These are phyloP conservation scores for Falco rusticolus DNA, from an alignment of 2,797 vertebrate species.

Conservation along the genomic window DNA sequence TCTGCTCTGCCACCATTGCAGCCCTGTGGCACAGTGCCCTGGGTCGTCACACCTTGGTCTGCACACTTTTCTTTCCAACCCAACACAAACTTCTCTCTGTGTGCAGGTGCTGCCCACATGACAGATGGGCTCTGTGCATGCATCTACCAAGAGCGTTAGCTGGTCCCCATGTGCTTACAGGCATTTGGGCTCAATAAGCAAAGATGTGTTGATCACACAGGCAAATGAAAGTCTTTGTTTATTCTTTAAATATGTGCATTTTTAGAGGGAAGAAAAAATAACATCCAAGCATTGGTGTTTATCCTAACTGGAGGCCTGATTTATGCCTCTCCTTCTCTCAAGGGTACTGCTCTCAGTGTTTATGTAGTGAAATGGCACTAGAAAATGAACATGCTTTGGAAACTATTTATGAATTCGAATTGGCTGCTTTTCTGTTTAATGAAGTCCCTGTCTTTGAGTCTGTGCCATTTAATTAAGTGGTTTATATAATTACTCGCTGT, in stretches of 20 bases:
- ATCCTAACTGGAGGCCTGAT: neutral
- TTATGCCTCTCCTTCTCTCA: neutral
- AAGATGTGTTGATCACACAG: neutral
- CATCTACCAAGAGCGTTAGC: accelerated
- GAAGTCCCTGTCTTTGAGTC: constrained; percentile 46
- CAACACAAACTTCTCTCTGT: accelerated
- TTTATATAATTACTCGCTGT: constrained; percentile 51
- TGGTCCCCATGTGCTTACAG: neutral
- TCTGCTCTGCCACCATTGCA: neutral
- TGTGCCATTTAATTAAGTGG: constrained; percentile 48
- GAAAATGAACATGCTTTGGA: neutral
- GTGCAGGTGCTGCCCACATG: neutral
- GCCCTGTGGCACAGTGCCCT: accelerated
- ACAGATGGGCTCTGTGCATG: neutral
- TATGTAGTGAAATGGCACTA: neutral
- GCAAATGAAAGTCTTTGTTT: neutral
- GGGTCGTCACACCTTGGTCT: neutral
- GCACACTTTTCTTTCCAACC: neutral
- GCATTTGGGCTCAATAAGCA: neutral
- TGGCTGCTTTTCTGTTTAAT: constrained; percentile 24
- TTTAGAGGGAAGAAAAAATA: neutral
- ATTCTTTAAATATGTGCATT: neutral
- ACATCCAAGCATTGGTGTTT: neutral
- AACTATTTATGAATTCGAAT: constrained; percentile 53
- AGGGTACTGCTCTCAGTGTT: neutral